Evolutionary conservation across 2,113 vertebrate genomes (phyloP), one percentile per base, ranked within the genome.

Genomic region (Eulemur rufifrons): DNA sequence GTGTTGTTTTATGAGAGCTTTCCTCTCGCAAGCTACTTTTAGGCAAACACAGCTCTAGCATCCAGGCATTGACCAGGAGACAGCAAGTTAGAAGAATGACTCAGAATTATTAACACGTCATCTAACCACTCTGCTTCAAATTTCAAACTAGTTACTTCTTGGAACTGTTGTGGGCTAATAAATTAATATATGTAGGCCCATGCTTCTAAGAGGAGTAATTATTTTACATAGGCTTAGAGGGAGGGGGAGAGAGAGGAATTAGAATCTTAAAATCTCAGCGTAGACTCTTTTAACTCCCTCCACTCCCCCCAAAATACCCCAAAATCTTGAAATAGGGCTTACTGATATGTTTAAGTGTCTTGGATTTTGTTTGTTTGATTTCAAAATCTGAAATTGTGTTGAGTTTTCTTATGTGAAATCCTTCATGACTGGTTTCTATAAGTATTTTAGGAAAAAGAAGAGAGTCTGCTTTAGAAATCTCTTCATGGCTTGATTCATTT

Each of bases 351-450:
- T 9, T 71, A 59, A 54, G 42, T 93, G 69, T 64, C 85, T 78
- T 80, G 21, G 80, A 42, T 86, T 96, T 90, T 89, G 42, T 34
- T 59, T 71, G 20, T 63, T 69, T 71, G 92, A 86, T 94, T 89
- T 97, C 21, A 71, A 25, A 95, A 95, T 81, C 69, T 85, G 84
- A 89, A 76, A 71, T 89, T 93, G 29, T 27, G 5, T 87, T 50
- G 52, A 78, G 32, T 83, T 21, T 8, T 94, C 34, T 78, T 20
- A 8, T 34, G 91, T 94, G 91, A 86, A 95, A 87, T 47, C 17
- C 56, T 85, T 89, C 5, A 21, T 88, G 42, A 73, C 27, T 94
- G 56, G 27, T 27, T 95, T 88, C 34, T 34, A 27, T 63, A 45
- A 71, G 3, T 74, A 50, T 88, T 93, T 93, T 61, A 80, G 34